Base-by-base conservation (phyloP, 2,888 invertebrate genomes). In the Chrysolina oricalcia region DNA sequence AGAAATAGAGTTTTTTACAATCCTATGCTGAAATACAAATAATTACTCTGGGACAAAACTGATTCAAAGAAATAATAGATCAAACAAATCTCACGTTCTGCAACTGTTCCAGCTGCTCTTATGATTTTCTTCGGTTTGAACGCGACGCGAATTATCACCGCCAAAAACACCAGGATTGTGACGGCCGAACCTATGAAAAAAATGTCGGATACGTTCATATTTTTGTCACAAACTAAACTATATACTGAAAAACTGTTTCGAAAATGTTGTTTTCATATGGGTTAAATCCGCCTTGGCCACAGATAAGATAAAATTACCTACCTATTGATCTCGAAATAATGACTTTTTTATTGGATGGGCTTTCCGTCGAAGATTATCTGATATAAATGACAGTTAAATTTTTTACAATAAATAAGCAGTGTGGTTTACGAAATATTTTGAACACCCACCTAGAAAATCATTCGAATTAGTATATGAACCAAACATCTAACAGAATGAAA, bases 291-390 rank as follows among this genome's bases (percentile, higher is more conserved):
- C 35, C 35, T 59, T 27, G 35, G 59, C 59, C 15, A 1, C 56
- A 15, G 59, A 59, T 59, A 59, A 59, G 59, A 59, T 59, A 27
- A 59, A 59, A 59, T 59, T 59, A 59, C 23, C 15, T 10, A 15
- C 43, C 15, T 9, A 59, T 59, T 59, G 59, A 35, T 59, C 27
- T 27, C 10, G 13, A 8, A 59, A 27, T 23, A 35, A 59, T 59
- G 59, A 53, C 59, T 59, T 59, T 59, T 59, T 59, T 59, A 59
- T 59, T 35, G 27, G 13, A 27, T n/a, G 9, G 15, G 59, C 9
- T 21, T 53, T 53, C 13, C 21, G 11, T 35, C 35, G 35, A 8
- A 35, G 35, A 35, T 35, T 35, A 35, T 6, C 35, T 35, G 35
- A 35, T 35, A 35, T 35, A 35, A 35, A 3, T 35, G 35, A 35